Base-by-base conservation (phyloP, 2,797 vertebrate genomes). In the Gallirallus australis region DNA sequence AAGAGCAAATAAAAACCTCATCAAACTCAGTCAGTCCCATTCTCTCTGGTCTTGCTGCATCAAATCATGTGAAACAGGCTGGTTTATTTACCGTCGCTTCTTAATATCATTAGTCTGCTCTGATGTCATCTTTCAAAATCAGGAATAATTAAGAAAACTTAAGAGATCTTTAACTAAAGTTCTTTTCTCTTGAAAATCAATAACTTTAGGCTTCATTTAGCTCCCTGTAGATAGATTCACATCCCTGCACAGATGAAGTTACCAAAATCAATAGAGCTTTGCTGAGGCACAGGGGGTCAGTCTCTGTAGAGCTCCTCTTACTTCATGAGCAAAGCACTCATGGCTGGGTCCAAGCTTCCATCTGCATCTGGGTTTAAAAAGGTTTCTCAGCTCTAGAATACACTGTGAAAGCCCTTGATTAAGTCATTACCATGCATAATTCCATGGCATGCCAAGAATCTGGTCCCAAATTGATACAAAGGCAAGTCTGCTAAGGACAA, bases 261-360 rank as follows among this genome's bases (percentile, higher is more conserved):
- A 95, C 82, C 60, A 83, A 90, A 93, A 96, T 94, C 95, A 93
- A 95, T 85, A 93, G 63, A 89, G 91, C 83, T 86, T 94, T 90
- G 88, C 80, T 52, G 86, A 92, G 85, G 91, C 93, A 70, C 59
- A 28, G 57, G 54, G 66, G 66, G 72, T 95, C 91, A 86, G 87
- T 20, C 65, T 75, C 80, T 89, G 82, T 91, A 70, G 73, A 73
- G 82, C 87, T 91, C 65, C 82, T 94, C 91, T 95, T 91, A 94
- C 91, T 93, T 95, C 90, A 92, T 77, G 66, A 84, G 86, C 48
- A 91, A 96, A 93, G 78, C 94, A 93, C 93, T 94, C 12, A 0
- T 48, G 90, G 77, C 91, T 79, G 87, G 73, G 63, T 82, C 89
- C 59, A 72, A 86, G 77, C 91, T 89, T 50, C 90, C 70, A 77